Percentiles rank a stretch among this genome's conserved stretches.
phyloP scores from a whole-genome alignment of 1,140 invertebrate species.

The Euschistus heros region DNA sequence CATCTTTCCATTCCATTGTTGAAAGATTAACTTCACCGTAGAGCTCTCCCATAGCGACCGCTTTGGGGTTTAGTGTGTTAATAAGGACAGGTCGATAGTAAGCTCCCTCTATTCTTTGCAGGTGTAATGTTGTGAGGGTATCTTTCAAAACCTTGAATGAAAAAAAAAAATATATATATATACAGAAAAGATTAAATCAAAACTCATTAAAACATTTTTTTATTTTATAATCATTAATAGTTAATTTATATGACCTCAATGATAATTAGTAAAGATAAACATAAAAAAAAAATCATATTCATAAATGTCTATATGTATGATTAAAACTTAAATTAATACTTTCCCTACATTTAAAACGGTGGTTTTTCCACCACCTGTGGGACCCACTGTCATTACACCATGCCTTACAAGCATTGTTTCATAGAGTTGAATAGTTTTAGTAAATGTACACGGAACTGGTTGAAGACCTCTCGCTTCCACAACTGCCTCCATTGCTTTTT shows the following conservation, averaged over 20 bases:
- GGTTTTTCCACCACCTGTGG: slow-evolving; percentile 73
- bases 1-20: slow-evolving; percentile 83
- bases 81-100: slow-evolving; percentile 52
- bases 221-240: too few relatives aligned
- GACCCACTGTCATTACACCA: slow-evolving; percentile 88
- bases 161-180: neutral
- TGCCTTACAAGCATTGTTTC: slow-evolving; percentile 88
- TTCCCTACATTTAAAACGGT: slow-evolving; percentile 48
- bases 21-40: slow-evolving; percentile 78
- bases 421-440: slow-evolving; percentile 77
- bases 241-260: too few relatives aligned
- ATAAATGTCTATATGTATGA: too few relatives aligned
- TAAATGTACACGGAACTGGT: slow-evolving; percentile 44
- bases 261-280: too few relatives aligned
- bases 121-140: slow-evolving; percentile 49
- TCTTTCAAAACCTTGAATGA: slow-evolving; percentile 48
- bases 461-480: slow-evolving; percentile 46
- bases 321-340: too few relatives aligned
- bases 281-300: too few relatives aligned
- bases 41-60: slow-evolving; percentile 75
- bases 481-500: slow-evolving; percentile 45
- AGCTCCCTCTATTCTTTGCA: slow-evolving; percentile 41
- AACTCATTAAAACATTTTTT: too few relatives aligned
- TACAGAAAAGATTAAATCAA: too few relatives aligned
- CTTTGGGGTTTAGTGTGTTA: slow-evolving; percentile 76